Percentiles rank a stretch among this genome's conserved stretches.
Evolutionary conservation across 2,113 vertebrate species (phyloP).

Genomic region (Nestor notabilis): DNA sequence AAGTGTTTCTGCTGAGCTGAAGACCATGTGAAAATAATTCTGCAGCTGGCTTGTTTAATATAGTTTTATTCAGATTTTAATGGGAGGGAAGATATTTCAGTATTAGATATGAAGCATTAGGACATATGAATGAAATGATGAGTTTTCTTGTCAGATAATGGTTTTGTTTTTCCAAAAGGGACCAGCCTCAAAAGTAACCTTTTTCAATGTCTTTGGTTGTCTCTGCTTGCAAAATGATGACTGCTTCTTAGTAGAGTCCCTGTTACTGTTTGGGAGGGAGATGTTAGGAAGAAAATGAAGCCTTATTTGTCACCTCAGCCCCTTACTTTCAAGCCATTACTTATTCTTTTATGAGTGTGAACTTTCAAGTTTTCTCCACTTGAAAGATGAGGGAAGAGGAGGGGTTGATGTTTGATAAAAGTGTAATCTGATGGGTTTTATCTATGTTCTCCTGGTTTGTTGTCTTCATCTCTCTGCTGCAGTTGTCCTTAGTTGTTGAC

Average conservation of each 20-base stretch:
- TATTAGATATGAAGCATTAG: background rate
- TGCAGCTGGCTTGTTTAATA: background rate
- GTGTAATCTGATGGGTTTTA: fast-evolving
- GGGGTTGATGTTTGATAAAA: background rate
- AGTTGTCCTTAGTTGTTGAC: background rate
- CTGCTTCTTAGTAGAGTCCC: background rate
- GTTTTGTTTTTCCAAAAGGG: background rate
- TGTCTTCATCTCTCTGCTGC: background rate
- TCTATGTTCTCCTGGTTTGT: background rate
- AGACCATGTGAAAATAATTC: background rate
- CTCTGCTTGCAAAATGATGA: background rate
- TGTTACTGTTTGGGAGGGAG: background rate
- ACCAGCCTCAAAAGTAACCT: background rate
- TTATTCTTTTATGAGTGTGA: background rate
- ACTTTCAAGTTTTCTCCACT: background rate
- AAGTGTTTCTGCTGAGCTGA: background rate
- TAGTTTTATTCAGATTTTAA: background rate
- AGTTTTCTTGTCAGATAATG: background rate
- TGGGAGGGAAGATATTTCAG: background rate
- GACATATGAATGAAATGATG: background rate
- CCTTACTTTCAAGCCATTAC: background rate
- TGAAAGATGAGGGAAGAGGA: background rate
- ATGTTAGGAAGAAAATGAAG: background rate
- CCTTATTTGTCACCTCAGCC: background rate
- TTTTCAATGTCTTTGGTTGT: background rate